Evolutionary conservation across 2,797 vertebrate genomes (phyloP), one percentile per base, ranked within the genome.

Genomic region (Cossypha caffra): DNA sequence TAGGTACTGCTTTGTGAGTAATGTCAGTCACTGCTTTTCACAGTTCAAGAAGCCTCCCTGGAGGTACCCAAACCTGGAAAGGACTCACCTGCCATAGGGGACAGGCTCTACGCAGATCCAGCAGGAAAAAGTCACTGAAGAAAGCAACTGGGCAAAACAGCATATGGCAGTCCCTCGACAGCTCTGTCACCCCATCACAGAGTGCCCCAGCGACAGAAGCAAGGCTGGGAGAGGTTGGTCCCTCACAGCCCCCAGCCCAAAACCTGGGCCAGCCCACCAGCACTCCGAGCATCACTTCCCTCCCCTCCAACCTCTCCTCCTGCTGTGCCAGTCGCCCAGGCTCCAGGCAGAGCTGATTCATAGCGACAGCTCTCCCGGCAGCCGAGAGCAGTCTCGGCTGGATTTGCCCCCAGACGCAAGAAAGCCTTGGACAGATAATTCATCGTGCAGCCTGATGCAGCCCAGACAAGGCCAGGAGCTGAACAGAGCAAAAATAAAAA

Each of bases 351-450:
- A 81, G 43, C 33, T 47, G 33, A 81, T 88, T 63, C 13, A 3
- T 45, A 48, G 50, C 64, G 35, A 37, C 66, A 84, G 78, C 35
- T 64, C 47, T 73, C 71, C 71, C 6, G 0, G 71, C 67, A 91
- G 45, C 84, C 0, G 0, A 4, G 35, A 83, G 69, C 37, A 18
- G 38, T 40, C 93, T 87, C 38, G 0, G 47, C 84, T 91, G 78
- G 66, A 68, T 91, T 93, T 93, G 87, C 68, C 84, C 77, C 55
- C 33, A 66, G 97, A 97, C 62, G 84, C 93, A 13, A 97, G 94
- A 91, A 98, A 97, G 97, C 96, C 97, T 98, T 95, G 97, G 97
- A 98, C 98, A 88, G 72, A 74, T 76, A 86, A 82, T 96, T 57
- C 95, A 93, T 92, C 5, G 28, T 72, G 84, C 91, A 91, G 86